Conservation (phyloP, 2,888 invertebrate genomes). For the Mystacides longicornis region DNA sequence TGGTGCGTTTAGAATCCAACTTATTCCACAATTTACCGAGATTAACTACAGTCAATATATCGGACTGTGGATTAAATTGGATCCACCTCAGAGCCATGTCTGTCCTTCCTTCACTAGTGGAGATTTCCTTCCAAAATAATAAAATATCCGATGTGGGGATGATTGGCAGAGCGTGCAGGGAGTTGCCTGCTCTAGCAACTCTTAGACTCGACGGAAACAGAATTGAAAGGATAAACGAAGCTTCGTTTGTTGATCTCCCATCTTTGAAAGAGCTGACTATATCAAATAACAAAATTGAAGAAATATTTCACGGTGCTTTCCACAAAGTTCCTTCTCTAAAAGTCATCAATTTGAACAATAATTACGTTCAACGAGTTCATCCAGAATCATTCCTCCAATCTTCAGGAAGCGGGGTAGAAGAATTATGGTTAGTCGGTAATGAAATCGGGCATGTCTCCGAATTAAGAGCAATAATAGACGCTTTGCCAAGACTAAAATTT, state of each 20-base stretch:
- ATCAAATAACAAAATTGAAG: conserved; percentile 65
- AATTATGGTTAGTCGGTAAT: conserved; percentile 68
- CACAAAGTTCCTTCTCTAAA: conserved; percentile 67
- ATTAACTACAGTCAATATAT: conserved; percentile 65
- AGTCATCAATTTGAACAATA: conserved; percentile 68
- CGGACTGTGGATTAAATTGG: conserved; percentile 66
- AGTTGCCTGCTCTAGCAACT: conserved; percentile 62
- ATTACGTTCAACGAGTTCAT: conserved; percentile 67
- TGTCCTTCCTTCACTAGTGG: conserved; percentile 61
- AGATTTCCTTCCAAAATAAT: conserved; percentile 65
- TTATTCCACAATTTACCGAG: conserved; percentile 62
- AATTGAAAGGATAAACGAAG: conserved; percentile 65
- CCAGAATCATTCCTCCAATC: conserved; percentile 74
- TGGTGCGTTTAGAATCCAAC: conserved; percentile 65
- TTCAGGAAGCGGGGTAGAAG: conserved; percentile 68
- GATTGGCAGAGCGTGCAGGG: conserved; percentile 70
- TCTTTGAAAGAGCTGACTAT: conserved; percentile 59
- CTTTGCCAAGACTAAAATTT: conserved; percentile 67
- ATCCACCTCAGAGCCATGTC: conserved; percentile 72
- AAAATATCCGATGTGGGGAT: conserved; percentile 71
- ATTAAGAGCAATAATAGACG: conserved; percentile 65
- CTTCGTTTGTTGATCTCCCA: conserved; percentile 71
- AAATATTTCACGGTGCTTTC: conserved; percentile 74
- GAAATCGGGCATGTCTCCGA: conserved; percentile 69
- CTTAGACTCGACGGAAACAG: conserved; percentile 65